A percentile compares a stretch with the other conserved stretches of the same genome.
phyloP scores from a whole-genome alignment of 2,888 invertebrate species.

The Idaea straminata region DNA sequence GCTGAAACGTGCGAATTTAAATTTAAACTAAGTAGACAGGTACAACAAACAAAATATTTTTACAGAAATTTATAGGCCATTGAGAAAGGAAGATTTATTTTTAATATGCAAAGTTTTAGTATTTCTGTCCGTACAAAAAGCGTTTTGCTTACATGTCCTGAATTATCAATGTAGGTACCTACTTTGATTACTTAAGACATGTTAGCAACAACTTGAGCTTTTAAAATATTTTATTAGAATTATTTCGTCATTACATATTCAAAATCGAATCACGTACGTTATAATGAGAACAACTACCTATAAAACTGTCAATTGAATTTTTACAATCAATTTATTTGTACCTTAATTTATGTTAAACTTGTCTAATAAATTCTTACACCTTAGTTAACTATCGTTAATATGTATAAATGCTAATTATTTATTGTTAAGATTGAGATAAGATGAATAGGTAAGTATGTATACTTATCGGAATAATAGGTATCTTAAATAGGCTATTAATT shows the following conservation, averaged over 20 bases:
- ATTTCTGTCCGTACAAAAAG: slow-evolving; percentile 29
- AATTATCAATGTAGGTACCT: background rate
- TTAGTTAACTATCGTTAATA: background rate
- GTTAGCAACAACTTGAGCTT: slow-evolving; percentile 17
- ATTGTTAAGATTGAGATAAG: background rate
- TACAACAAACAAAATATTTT: too few relatives aligned
- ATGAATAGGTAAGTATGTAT: background rate
- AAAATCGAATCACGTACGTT: slow-evolving; percentile 31
- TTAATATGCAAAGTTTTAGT: too few relatives aligned
- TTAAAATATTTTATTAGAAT: slow-evolving; percentile 32
- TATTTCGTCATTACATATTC: slow-evolving; percentile 32
- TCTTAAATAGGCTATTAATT: too few relatives aligned
- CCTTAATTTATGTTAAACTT: slow-evolving; percentile 11
- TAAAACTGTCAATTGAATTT: slow-evolving; percentile 28
- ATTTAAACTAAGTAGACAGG: too few relatives aligned
- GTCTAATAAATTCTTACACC: slow-evolving; percentile 1
- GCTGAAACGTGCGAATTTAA: too few relatives aligned
- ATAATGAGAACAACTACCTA: slow-evolving; percentile 27
- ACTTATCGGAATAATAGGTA: too few relatives aligned
- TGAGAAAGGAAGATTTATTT: too few relatives aligned
- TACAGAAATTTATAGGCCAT: too few relatives aligned
- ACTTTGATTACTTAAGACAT: too few relatives aligned
- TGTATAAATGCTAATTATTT: background rate
- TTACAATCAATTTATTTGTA: slow-evolving; percentile 25
- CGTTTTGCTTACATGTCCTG: slow-evolving; percentile 14